Evolutionary conservation across 2,113 vertebrate species (phyloP).

Genomic region (Oryzias curvinotus): DNA sequence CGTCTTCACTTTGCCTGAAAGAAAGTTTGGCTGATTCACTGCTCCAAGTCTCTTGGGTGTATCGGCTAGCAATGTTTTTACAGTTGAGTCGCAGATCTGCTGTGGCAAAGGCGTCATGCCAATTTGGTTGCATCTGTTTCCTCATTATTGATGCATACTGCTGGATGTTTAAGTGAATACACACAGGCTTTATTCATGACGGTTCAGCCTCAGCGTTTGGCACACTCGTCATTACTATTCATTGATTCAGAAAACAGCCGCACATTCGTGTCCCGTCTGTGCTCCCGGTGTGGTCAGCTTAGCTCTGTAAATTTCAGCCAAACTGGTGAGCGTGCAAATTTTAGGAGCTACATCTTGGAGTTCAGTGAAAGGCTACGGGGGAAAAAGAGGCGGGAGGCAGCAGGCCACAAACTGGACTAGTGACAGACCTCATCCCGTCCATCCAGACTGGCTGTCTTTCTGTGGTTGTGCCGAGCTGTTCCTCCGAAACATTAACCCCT

Average conservation of each 20-base stretch:
- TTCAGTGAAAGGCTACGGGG: constrained; percentile 54
- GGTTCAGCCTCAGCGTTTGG: constrained; percentile 33
- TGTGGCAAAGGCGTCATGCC: constrained; percentile 12
- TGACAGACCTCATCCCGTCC: constrained; percentile 56
- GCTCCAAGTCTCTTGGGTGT: constrained; percentile 20
- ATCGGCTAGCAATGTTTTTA: constrained; percentile 12
- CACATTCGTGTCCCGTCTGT: constrained; percentile 35
- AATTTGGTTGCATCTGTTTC: constrained; percentile 26
- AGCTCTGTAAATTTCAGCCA: constrained; percentile 44
- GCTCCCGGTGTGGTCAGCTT: constrained; percentile 40
- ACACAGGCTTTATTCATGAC: constrained; percentile 10
- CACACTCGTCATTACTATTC: constrained; percentile 40
- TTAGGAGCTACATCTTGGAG: constrained; percentile 47
- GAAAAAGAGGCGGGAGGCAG: constrained; percentile 30
- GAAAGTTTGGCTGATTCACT: constrained; percentile 33
- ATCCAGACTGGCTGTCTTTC: constrained; percentile 73
- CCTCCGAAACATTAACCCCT: constrained; percentile 68
- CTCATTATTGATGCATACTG: not conserved
- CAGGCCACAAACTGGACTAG: constrained; percentile 59
- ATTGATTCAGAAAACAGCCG: constrained; percentile 52
- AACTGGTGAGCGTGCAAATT: constrained; percentile 59
- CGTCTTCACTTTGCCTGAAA: constrained; percentile 4
- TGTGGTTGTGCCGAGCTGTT: constrained; percentile 61
- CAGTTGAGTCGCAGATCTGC: constrained; percentile 32
- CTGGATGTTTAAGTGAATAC: constrained; percentile 19